Evolutionary conservation across 2,113 vertebrate genomes (phyloP).

Genomic region (Craseonycteris thonglongyai): DNA sequence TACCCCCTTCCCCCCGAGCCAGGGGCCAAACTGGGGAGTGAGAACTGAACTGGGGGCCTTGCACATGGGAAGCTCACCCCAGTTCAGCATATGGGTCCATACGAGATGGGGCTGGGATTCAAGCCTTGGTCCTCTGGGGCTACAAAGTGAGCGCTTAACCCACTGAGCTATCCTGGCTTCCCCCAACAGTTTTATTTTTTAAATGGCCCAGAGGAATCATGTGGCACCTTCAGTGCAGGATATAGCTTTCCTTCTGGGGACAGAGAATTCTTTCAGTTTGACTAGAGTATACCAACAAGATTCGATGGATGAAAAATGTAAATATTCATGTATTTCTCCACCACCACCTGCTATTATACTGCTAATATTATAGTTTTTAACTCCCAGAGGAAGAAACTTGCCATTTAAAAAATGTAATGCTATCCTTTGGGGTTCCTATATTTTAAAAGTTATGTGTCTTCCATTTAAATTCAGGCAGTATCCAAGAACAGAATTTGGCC

Average conservation of each 20-base stretch:
- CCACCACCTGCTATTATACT: neutral
- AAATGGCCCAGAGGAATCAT: neutral
- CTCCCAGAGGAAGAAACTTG: neutral
- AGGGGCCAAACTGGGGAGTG: too few relatives aligned
- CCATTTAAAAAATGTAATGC: conserved; percentile 1
- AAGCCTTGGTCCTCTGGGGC: too few relatives aligned
- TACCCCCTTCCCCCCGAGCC: too few relatives aligned
- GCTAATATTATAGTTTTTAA: neutral
- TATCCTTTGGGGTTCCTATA: neutral
- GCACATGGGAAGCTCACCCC: too few relatives aligned
- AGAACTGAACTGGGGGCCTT: too few relatives aligned
- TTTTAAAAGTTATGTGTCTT: conserved; percentile 8
- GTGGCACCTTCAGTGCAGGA: neutral
- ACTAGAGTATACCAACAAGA: neutral
- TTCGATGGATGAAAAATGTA: neutral
- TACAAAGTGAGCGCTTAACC: too few relatives aligned
- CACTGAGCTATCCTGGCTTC: too few relatives aligned
- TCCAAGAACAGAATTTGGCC: conserved; percentile 51
- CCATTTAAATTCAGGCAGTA: conserved; percentile 41
- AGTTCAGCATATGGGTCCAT: too few relatives aligned
- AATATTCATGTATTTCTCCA: neutral
- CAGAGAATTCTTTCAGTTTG: neutral
- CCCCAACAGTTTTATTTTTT: neutral
- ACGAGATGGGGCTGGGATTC: too few relatives aligned
- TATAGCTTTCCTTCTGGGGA: neutral